Conservation (phyloP, 2,113 vertebrate species). For the Microtus ochrogaster region DNA sequence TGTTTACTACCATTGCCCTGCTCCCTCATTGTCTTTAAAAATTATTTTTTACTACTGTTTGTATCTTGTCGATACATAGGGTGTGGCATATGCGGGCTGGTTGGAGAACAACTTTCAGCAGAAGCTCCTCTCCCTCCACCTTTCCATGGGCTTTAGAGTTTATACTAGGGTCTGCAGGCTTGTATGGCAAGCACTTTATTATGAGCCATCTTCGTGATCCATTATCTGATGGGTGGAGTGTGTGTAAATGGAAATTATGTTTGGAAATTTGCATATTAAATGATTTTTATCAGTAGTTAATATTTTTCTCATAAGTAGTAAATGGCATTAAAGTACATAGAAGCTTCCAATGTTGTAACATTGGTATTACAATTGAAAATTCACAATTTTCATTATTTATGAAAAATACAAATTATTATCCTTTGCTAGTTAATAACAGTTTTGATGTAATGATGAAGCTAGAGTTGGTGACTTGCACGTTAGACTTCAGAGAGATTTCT, state of each 20-base stretch:
- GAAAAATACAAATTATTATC: not conserved
- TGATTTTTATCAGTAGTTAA: conserved; percentile 81
- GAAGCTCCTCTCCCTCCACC: not conserved
- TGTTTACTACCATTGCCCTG: not conserved
- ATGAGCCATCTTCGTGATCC: not conserved
- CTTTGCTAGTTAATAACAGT: not conserved
- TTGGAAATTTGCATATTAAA: conserved; percentile 1
- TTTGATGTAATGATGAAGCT: conserved; percentile 2
- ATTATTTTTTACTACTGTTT: not conserved
- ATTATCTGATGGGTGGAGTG: not conserved
- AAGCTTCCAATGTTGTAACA: not conserved
- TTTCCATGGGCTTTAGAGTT: not conserved
- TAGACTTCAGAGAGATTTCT: not conserved
- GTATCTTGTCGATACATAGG: not conserved
- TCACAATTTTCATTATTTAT: conserved; percentile 22
- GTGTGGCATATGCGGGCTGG: not conserved
- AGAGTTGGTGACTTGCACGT: not conserved
- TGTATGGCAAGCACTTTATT: not conserved
- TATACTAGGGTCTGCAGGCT: not conserved
- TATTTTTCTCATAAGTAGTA: conserved; percentile 78
- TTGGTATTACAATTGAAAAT: not conserved
- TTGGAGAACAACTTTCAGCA: not conserved
- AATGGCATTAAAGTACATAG: not conserved
- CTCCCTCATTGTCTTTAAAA: not conserved
- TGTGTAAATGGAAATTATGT: not conserved